Base-by-base conservation (phyloP, 2,113 vertebrate genomes). In the Malurus cyaneus region DNA sequence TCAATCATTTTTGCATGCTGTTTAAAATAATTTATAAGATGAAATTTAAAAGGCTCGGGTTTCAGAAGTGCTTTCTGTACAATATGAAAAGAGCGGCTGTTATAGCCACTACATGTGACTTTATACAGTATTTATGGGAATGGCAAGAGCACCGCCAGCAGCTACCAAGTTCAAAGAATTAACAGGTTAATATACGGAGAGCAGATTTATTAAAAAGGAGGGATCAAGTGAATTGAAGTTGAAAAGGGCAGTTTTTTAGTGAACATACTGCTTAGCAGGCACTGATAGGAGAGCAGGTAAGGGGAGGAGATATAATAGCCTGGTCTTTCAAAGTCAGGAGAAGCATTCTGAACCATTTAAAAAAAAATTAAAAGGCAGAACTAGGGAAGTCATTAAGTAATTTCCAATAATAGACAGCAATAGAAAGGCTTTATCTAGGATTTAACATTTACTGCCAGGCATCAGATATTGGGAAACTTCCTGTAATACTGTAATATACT, bases 1-100 rank as follows among this genome's bases (percentile, higher is more conserved):
- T 74, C 18, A 77, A 5, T 72, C 2, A n/a, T 36, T 87, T 95
- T 67, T 95, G 42, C 82, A 53, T 91, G 56, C 39, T 95, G 41
- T 67, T 74, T 93, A 85, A 86, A 88, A 82, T 72, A 49, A 77
- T 92, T 93, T 79, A 80, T 66, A 88, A 86, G 56, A 62, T 44
- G 74, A 74, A 72, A 65, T 80, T 94, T 80, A 46, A 86, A 80
- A 93, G 41, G 56, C 44, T 66, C 14, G 36, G 78, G 29, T 78
- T 94, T 96, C 79, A 83, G n/a, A 54, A 92, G 46, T 12, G 9
- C 61, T 84, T 73, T 77, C 42, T 84, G 59, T 66, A 46, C 25
- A 32, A 0, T 20, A 53, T 5, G 7, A n/a, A 83, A 85, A 36
- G 61, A 82, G 66, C 82, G 73, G 66, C 57, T 87, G 29, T 71